Base-by-base conservation (phyloP, 2,888 invertebrate species). In the Drepanosiphum platanoidis region DNA sequence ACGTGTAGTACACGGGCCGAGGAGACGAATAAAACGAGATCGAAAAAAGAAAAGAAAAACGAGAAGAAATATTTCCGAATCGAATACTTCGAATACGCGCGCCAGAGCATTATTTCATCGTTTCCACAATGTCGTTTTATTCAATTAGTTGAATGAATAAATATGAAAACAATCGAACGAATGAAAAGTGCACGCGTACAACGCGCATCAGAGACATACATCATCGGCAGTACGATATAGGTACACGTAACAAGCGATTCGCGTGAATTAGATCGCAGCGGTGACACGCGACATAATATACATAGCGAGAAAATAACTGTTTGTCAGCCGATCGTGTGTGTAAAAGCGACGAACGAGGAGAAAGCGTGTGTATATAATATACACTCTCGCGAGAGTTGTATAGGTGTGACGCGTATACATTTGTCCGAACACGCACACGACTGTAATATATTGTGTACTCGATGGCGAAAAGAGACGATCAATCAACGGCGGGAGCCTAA, bases 401-500 rank as follows among this genome's bases (percentile, higher is more conserved):
- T 27, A 27, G 3, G 64, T 64, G 64, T 30, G 30, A 11, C 42
- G 8, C 42, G 42, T 42, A 9, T 42, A 42, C 42, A 11, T 11
- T 42, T 64, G 64, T 30, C 0, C 3, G 64, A n/a, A n/a, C 27
- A 27, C n/a, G 4, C 27, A 5, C 27, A 61, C 27, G 64, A 27
- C 11, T 64, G 3, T 13, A 13, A 27, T 27, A 3, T 13, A n/a
- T n/a, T n/a, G n/a, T 42, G 11, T 42, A 42, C 42, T 9, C 42
- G 42, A 11, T 9, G 11, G 58, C 30, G 30, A 9, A 30, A 18
- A 22, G 66, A 74, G 74, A 46, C 74, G 74, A 83, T 83, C 83
- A 83, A 83, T 83, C 83, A 83, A 83, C 74, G 42, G 46, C 80
- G 64, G 58, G 32, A 32, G 27, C 32, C 42, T 4, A 61, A 46